Evolutionary conservation across 2,888 invertebrate genomes (phyloP).

Genomic region (Hirtodrosophila confusa): DNA sequence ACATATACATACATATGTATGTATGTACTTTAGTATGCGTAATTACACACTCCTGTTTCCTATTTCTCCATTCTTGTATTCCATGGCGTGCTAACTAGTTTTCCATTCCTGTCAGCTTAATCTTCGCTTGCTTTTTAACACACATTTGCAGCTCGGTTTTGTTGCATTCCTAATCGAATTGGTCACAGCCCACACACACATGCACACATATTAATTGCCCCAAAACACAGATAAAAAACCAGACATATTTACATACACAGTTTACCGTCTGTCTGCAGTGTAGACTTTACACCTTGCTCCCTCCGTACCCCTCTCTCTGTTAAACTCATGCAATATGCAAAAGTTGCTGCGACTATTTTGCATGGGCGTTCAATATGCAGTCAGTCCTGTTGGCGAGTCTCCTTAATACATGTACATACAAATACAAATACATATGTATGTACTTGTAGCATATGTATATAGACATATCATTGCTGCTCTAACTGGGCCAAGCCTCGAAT

Average conservation of each 20-base stretch:
- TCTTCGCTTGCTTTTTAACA: slow-evolving; percentile 32
- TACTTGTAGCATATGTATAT: neutral
- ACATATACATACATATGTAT: no score
- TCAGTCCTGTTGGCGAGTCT: slow-evolving; percentile 74
- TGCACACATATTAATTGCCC: slow-evolving; percentile 9
- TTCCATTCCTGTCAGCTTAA: slow-evolving; percentile 31
- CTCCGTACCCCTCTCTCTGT: neutral
- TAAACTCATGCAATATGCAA: slow-evolving; percentile 30
- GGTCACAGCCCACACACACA: slow-evolving; percentile 54
- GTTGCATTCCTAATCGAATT: slow-evolving; percentile 69
- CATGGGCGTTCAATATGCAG: slow-evolving; percentile 71
- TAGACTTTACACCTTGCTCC: neutral
- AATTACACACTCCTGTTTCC: slow-evolving; percentile 10
- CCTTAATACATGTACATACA: slow-evolving; percentile 40
- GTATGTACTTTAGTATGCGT: no score
- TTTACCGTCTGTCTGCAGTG: slow-evolving; percentile 26
- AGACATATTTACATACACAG: slow-evolving; percentile 30
- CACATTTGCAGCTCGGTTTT: slow-evolving; percentile 40
- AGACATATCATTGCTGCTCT: slow-evolving; percentile 48
- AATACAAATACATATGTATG: neutral
- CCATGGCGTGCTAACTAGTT: slow-evolving; percentile 32
- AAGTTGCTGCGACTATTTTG: slow-evolving; percentile 20
- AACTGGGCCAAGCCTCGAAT: slow-evolving; percentile 74
- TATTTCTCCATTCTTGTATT: slow-evolving; percentile 4
- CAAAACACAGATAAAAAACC: neutral